A percentile compares a stretch with the other conserved stretches of the same genome.
Conservation (phyloP, 2,797 vertebrate genomes). For the Mastacembelus armatus region DNA sequence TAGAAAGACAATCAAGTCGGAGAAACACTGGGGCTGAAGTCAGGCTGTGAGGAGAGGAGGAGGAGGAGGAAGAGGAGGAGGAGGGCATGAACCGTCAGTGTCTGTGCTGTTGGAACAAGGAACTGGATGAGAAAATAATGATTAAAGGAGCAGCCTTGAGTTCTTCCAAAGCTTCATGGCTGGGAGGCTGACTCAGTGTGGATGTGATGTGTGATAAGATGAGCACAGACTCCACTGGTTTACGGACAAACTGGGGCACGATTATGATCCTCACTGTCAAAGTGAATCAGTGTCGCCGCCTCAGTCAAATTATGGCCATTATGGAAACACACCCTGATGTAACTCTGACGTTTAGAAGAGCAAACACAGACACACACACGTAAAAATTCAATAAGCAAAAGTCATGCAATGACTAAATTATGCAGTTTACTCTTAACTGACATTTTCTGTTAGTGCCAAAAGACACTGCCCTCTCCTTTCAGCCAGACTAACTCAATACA, state of each 20-base stretch:
- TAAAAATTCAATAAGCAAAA: not conserved
- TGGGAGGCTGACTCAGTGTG: not conserved
- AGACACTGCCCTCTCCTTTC: not conserved
- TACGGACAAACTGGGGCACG: not conserved
- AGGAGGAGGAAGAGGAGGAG: not conserved
- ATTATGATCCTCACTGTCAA: slow-evolving; percentile 16
- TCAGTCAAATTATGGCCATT: not conserved
- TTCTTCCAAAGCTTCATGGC: not conserved
- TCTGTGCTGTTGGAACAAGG: not conserved
- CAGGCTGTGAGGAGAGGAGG: not conserved
- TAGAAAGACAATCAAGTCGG: no score
- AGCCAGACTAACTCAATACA: not conserved
- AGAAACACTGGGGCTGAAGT: not conserved
- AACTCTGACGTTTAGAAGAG: not conserved
- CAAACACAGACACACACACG: not conserved
- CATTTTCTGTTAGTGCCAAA: not conserved
- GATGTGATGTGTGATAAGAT: not conserved
- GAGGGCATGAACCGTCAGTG: not conserved
- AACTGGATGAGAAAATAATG: not conserved
- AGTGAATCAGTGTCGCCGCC: not conserved
- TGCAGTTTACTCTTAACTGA: not conserved
- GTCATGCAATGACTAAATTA: not conserved
- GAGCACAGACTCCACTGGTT: not conserved
- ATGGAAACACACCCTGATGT: not conserved
- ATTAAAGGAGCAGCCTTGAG: not conserved